Percentiles rank a stretch among this genome's conserved stretches.
Conservation (phyloP, 2,113 vertebrate species). For the Chaenogobius annularis region DNA sequence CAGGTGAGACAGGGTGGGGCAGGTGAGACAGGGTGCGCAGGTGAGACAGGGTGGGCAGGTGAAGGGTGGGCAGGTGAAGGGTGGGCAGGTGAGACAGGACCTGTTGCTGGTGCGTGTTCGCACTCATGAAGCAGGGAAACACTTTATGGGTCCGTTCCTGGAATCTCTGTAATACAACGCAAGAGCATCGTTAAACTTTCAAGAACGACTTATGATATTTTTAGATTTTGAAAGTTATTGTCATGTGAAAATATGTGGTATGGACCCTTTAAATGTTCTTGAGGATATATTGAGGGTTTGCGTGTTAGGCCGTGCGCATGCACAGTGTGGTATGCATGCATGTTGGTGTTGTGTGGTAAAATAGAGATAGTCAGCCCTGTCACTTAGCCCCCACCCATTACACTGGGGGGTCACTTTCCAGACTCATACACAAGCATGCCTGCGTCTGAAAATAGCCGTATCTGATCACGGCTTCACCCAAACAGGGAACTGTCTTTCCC, state of each 20-base stretch:
- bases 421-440: conserved; percentile 74
- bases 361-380: conserved; percentile 65
- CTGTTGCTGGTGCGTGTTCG: too few relatives aligned
- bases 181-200: conserved; percentile 1
- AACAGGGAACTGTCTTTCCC: conserved; percentile 78
- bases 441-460: conserved; percentile 88
- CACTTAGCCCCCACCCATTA: conserved; percentile 66
- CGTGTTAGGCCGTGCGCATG: conserved; percentile 8
- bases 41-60: too few relatives aligned
- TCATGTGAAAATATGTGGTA: conserved; percentile 3
- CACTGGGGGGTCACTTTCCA: conserved; percentile 73
- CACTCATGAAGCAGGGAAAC: background rate
- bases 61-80: too few relatives aligned
- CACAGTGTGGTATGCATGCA: conserved; percentile 19
- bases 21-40: too few relatives aligned
- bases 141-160: background rate
- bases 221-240: background rate
- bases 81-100: too few relatives aligned
- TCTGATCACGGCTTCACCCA: conserved; percentile 78
- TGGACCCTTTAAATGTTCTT: conserved; percentile 2
- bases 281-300: conserved; percentile 9
- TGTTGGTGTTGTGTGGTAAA: conserved; percentile 43
- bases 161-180: conserved; percentile 6
- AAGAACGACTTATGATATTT: conserved; percentile 3
- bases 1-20: too few relatives aligned